A percentile compares a stretch with the other conserved stretches of the same genome.
phyloP scores from a whole-genome alignment of 1,140 invertebrate genomes.

The Cyclina sinensis region DNA sequence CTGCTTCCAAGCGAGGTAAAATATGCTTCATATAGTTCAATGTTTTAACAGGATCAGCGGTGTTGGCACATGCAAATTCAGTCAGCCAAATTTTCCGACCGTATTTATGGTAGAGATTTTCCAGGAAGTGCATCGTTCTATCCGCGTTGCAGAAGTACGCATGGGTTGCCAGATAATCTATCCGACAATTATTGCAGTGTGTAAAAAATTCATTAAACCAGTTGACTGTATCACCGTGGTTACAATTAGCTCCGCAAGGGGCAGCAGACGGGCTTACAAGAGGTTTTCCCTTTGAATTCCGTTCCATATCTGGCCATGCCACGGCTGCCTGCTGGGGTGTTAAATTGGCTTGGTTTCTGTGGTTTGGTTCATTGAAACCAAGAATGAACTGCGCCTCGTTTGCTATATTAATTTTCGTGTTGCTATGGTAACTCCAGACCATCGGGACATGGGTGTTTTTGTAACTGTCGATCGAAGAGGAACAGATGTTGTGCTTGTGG shows the following conservation, averaged over 20 bases:
- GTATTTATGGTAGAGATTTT: constrained; percentile 69
- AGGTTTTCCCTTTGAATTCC: constrained; percentile 39
- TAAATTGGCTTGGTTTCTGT: constrained; percentile 64
- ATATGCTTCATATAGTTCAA: constrained; percentile 72
- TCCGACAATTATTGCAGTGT: constrained; percentile 65
- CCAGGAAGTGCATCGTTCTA: constrained; percentile 70
- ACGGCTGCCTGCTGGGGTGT: constrained; percentile 60
- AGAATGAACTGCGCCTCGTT: constrained; percentile 63
- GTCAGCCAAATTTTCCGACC: constrained; percentile 74
- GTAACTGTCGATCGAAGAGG: neutral
- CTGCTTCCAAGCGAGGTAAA: constrained; percentile 68
- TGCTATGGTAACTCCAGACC: constrained; percentile 65
- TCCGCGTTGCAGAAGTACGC: constrained; percentile 70
- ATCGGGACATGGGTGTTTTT: constrained; percentile 59
- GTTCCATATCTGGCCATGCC: constrained; percentile 67
- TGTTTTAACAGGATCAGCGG: constrained; percentile 40
- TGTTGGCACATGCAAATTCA: constrained; percentile 71
- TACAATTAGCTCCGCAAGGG: neutral
- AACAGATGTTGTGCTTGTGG: neutral
- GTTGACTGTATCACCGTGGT: neutral
- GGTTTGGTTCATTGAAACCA: constrained; percentile 76
- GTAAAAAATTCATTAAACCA: constrained; percentile 29
- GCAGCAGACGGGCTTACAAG: constrained; percentile 55
- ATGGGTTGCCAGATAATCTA: constrained; percentile 75
- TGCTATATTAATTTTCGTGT: constrained; percentile 28